A percentile compares a stretch with the other conserved stretches of the same genome.
Conservation (phyloP, 2,797 vertebrate genomes). For the Pygocentrus nattereri region DNA sequence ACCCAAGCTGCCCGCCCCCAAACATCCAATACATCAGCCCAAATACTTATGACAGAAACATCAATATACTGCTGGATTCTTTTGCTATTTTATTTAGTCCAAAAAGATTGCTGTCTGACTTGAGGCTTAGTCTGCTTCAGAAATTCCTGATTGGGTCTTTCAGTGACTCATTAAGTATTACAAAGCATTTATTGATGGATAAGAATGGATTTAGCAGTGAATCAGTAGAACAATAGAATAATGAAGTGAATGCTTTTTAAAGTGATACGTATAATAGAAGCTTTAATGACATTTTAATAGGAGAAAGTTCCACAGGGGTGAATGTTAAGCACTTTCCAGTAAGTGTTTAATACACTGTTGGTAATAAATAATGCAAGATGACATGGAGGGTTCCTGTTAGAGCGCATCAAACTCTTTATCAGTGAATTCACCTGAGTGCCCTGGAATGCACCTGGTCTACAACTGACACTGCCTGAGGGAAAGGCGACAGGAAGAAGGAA, state of each 20-base stretch:
- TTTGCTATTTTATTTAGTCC: not conserved
- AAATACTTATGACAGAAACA: not conserved
- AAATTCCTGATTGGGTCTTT: slow-evolving; percentile 12
- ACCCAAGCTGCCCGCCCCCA: not conserved
- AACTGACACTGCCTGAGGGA: slow-evolving; percentile 62
- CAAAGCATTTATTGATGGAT: not conserved
- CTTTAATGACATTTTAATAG: slow-evolving; percentile 23
- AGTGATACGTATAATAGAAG: slow-evolving; percentile 1
- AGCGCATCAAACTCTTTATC: not conserved
- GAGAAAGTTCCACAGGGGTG: not conserved
- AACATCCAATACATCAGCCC: not conserved
- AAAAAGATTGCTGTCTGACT: not conserved
- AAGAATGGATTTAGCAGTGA: slow-evolving; percentile 12
- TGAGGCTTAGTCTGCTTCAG: not conserved
- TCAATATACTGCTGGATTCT: not conserved
- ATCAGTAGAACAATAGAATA: not conserved
- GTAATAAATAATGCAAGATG: slow-evolving; percentile 30
- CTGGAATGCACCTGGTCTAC: slow-evolving; percentile 50
- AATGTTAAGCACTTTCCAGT: slow-evolving; percentile 1
- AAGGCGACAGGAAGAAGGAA: slow-evolving; percentile 8
- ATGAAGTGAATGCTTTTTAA: slow-evolving; percentile 2
- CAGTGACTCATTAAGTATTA: not conserved
- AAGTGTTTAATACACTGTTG: slow-evolving; percentile 25
- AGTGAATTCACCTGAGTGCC: slow-evolving; percentile 48
- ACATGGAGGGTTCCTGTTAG: slow-evolving; percentile 7